Evolutionary conservation across 2,888 invertebrate genomes (phyloP), one percentile per base, ranked within the genome.

Genomic region (Pteria penguin): DNA sequence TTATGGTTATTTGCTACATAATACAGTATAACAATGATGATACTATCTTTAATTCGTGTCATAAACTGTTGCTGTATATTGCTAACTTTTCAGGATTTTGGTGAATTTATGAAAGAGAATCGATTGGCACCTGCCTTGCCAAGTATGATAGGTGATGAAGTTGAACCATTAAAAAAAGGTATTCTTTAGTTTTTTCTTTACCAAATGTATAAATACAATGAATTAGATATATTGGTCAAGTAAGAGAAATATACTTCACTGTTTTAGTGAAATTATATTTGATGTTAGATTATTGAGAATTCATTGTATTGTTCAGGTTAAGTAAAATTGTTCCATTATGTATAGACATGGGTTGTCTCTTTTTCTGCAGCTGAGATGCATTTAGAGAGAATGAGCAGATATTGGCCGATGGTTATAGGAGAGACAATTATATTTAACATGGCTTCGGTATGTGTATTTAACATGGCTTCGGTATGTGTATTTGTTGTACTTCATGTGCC

Each of bases 61-160:
- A n/a, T n/a, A n/a, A n/a, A n/a, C n/a, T n/a, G 27, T n/a, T 62
- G 5, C 24, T 18, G n/a, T 24, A 26, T 27, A 24, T 62, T n/a
- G 29, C 11, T n/a, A 22, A 22, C 45, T 58, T 57, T 58, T 8
- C 82, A 92, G 91, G 98, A 98, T 92, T 97, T 98, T 92, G 97
- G 97, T 0, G 94, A 95, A 5, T 94, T 98, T 52, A 97, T 98
- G 94, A 96, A 96, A 89, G 95, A 95, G 84, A 97, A 97, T 90
- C 94, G 95, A 70, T 90, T 98, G 79, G 94, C 95, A 3, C 97
- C 98, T 0, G 90, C 95, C 0, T 81, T 83, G n/a, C 80, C 86
- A 8, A 71, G 72, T 29, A 76, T 84, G 54, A 54, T 82, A 1
- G 74, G 84, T 58, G 71, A 75, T 8, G 79, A 73, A 4, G 36